Evolutionary conservation across 2,888 invertebrate species (phyloP), one percentile per base, ranked within the genome.

Genomic region (Amphipoea lucens): DNA sequence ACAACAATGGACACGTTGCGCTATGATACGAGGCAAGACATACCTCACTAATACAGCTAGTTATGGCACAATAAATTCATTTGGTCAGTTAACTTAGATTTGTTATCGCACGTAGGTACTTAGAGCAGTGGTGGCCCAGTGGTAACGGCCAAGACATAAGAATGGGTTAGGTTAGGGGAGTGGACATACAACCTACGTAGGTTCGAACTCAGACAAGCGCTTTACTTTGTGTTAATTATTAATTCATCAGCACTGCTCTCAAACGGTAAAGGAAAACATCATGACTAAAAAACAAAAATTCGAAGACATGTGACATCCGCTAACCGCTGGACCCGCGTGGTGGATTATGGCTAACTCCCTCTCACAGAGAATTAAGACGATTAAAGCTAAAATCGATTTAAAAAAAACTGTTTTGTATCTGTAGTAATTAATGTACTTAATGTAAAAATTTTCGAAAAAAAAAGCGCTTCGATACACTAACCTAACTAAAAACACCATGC

Each of bases 41-140:
- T 96, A 95, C 95, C 93, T 96, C 95, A 95, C 92, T 90, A 93
- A 94, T 94, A 94, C 88, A 94, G 92, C 95, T 94, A 94, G 96
- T 95, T 95, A 96, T 94, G 94, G 93, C 92, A 94, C 93, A 92
- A 95, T 96, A 95, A 96, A 96, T 96, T 96, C 95, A 95, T 96
- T 96, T 95, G 93, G 93, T 94, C 94, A 94, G 94, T 94, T 95
- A 95, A 95, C 95, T 95, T 91, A 93, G 94, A 95, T 95, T 95
- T 95, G 95, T 95, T 93, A 93, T 90, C 88, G 82, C 76, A 76
- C 68, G 73, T 79, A 54, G n/a, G 60, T 74, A 81, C 73, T 81
- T 51, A 57, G 57, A 23, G 23, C 20, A 9, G 57, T 60, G n/a
- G 57, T n/a, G n/a, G n/a, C 4, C 23, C n/a, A 60, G 57, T 60